These are phyloP conservation scores for Trachurus trachurus DNA, from an alignment of 2,797 vertebrate genomes.

Conservation along the genomic window DNA sequence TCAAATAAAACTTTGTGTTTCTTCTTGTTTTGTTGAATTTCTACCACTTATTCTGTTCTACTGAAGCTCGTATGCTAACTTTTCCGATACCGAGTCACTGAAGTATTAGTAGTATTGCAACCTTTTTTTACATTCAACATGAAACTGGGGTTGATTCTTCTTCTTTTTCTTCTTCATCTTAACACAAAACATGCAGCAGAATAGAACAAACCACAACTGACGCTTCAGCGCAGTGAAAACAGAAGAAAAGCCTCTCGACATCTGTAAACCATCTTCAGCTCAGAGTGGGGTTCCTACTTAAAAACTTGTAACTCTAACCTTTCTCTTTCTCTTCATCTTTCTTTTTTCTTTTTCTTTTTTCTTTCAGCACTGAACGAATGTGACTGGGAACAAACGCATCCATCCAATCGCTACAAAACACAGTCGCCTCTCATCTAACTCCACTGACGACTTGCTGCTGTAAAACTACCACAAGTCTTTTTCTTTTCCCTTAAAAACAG, in stretches of 20 bases:
- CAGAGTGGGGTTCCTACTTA: background rate
- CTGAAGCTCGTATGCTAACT: too few relatives aligned
- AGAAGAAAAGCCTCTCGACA: constrained; percentile 30
- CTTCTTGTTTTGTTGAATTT: too few relatives aligned
- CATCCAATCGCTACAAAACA: background rate
- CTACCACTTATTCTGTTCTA: too few relatives aligned
- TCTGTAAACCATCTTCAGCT: constrained; percentile 38
- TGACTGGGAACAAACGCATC: constrained; percentile 10
- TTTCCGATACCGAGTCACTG: too few relatives aligned
- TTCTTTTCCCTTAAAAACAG: too few relatives aligned
- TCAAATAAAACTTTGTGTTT: too few relatives aligned
- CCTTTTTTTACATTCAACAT: background rate
- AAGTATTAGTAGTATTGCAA: too few relatives aligned
- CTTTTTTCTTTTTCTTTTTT: background rate
- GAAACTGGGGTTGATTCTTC: background rate
- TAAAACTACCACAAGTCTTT: constrained; percentile 1
- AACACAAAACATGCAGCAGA: background rate
- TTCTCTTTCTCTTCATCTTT: background rate
- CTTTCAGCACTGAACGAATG: background rate
- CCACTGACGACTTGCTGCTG: background rate
- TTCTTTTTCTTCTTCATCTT: too few relatives aligned
- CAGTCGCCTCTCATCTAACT: background rate
- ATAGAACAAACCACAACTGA: background rate
- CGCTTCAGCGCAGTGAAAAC: background rate
- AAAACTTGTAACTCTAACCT: background rate